These are phyloP conservation scores for Furnarius figulus DNA, from an alignment of 2,113 vertebrate species.

Conservation along the genomic window DNA sequence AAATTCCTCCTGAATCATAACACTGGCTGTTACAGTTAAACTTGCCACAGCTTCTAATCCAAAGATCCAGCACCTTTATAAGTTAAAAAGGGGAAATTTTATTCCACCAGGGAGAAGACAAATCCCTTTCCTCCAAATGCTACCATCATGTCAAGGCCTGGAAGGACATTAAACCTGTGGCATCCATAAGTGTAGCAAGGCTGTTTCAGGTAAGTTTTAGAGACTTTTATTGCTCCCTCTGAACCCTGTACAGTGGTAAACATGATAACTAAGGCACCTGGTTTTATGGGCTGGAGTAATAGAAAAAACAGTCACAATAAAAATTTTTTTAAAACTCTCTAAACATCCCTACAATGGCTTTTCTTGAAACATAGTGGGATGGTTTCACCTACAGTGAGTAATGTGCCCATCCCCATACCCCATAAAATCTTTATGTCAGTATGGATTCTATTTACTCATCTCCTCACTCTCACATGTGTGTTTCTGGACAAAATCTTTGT, in stretches of 20 bases:
- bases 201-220: neutral
- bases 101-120: neutral
- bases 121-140: neutral
- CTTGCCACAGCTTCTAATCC: neutral
- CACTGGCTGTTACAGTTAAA: neutral
- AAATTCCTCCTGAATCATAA: neutral
- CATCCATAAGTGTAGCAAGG: neutral
- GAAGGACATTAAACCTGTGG: neutral
- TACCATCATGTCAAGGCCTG: neutral
- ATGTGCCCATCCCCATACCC: neutral
- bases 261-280: neutral
- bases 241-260: neutral
- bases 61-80: neutral
- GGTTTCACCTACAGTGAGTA: neutral
- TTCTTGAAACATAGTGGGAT: neutral
- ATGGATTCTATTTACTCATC: neutral
- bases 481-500: neutral
- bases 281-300: neutral
- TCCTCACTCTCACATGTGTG: neutral
- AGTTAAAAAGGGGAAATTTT: neutral
- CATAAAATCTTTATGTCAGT: neutral
- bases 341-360: constrained; percentile 9
- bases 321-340: neutral
- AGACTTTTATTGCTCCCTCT: constrained; percentile 19
- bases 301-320: constrained; percentile 1